phyloP scores from a whole-genome alignment of 2,113 vertebrate genomes.

The Puffinus mauretanicus region DNA sequence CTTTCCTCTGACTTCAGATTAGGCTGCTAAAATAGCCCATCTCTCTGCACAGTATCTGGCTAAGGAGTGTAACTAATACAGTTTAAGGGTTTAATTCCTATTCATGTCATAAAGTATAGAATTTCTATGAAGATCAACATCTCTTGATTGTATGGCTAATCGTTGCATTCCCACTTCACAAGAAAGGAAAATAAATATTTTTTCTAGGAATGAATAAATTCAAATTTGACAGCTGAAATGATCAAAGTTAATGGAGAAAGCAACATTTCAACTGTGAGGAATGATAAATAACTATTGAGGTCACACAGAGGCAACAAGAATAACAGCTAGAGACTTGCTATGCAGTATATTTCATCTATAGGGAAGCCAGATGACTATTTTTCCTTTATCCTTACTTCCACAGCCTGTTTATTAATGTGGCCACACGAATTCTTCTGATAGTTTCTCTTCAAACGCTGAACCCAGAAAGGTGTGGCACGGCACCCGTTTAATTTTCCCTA shows the following conservation, averaged over 20 bases:
- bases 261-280: background rate
- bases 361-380: background rate
- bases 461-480: background rate
- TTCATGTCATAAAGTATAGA: background rate
- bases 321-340: background rate
- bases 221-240: slow-evolving; percentile 17
- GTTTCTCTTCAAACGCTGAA: background rate
- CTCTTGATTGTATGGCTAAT: background rate
- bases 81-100: background rate
- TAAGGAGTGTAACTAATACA: slow-evolving; percentile 1
- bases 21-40: background rate
- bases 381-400: background rate
- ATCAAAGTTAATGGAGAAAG: slow-evolving; percentile 30
- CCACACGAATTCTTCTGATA: background rate
- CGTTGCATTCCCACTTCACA: background rate
- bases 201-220: background rate
- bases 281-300: background rate
- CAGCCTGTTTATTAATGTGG: background rate
- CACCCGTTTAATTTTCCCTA: background rate
- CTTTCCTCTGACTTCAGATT: background rate
- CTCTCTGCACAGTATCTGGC: background rate
- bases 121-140: slow-evolving; percentile 7
- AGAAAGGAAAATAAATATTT: background rate
- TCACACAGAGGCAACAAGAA: background rate
- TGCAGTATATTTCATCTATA: background rate